Evolutionary conservation across 2,888 invertebrate species (phyloP).

Genomic region (Spilosoma lubricipeda): DNA sequence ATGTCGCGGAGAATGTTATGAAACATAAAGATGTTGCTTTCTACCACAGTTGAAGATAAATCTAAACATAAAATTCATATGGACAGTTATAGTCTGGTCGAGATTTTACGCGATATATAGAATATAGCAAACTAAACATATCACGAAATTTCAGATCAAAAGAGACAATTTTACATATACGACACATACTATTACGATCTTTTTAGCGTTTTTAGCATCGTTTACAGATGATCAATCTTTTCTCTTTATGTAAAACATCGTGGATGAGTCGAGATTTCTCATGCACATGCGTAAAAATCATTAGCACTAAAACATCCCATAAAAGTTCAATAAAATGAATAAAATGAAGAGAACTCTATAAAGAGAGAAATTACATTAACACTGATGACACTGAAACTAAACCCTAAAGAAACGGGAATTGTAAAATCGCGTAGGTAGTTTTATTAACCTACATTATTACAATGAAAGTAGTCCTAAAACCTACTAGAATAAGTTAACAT

Average conservation of each 20-base stretch:
- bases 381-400: conserved; percentile 20
- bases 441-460: conserved; percentile 20
- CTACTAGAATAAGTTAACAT: conserved; percentile 4
- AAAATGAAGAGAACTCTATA: conserved; percentile 31
- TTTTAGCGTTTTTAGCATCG: background rate
- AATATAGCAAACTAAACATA: background rate
- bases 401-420: conserved; percentile 42
- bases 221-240: background rate
- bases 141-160: background rate
- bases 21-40: conserved; percentile 41
- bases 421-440: conserved; percentile 32
- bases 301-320: background rate
- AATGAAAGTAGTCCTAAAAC: conserved; percentile 15
- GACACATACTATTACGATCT: background rate
- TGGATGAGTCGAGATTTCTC: background rate
- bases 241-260: background rate
- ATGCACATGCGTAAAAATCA: conserved; percentile 12
- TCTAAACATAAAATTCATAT: background rate
- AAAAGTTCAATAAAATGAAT: conserved; percentile 32
- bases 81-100: background rate
- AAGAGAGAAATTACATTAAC: conserved; percentile 37
- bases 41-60: conserved; percentile 1
- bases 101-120: background rate
- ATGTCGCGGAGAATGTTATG: conserved; percentile 37
- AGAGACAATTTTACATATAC: background rate